These are phyloP conservation scores for Hemitrygon akajei DNA, from an alignment of 2,797 vertebrate species.

Conservation along the genomic window DNA sequence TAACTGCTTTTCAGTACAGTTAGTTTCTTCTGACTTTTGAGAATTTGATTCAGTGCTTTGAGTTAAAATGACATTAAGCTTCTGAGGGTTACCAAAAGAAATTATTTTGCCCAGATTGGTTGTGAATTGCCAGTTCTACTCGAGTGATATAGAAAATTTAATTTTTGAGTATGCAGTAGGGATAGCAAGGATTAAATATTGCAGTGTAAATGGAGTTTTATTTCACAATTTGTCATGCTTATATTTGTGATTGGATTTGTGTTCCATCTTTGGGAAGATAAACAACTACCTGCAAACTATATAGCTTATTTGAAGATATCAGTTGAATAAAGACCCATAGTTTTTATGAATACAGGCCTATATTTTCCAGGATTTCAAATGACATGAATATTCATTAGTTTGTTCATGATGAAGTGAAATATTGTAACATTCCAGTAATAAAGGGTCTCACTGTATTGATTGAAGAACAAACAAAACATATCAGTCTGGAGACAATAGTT, in stretches of 20 bases:
- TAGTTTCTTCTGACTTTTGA: too few relatives aligned
- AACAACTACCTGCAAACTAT: too few relatives aligned
- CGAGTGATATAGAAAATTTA: background rate
- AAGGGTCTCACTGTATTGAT: background rate
- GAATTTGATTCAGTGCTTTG: background rate
- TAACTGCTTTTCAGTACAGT: too few relatives aligned
- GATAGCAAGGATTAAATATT: background rate
- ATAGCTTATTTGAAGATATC: background rate
- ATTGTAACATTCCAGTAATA: background rate
- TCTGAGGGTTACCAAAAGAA: too few relatives aligned
- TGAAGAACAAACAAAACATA: constrained; percentile 21
- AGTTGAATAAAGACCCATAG: background rate
- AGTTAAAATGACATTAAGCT: background rate
- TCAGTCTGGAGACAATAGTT: constrained; percentile 1
- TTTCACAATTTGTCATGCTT: background rate
- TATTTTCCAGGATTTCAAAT: background rate
- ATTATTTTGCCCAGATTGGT: background rate
- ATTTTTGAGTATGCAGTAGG: background rate
- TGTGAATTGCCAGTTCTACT: background rate
- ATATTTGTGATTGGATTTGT: background rate
- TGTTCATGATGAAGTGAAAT: background rate
- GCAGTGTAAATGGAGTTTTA: background rate
- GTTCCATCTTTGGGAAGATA: background rate
- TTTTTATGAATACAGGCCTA: background rate
- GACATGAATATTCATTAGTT: background rate